Percentiles rank a stretch among this genome's conserved stretches.
Evolutionary conservation across 2,797 vertebrate species (phyloP).

Genomic region (Intellagama lesueurii): DNA sequence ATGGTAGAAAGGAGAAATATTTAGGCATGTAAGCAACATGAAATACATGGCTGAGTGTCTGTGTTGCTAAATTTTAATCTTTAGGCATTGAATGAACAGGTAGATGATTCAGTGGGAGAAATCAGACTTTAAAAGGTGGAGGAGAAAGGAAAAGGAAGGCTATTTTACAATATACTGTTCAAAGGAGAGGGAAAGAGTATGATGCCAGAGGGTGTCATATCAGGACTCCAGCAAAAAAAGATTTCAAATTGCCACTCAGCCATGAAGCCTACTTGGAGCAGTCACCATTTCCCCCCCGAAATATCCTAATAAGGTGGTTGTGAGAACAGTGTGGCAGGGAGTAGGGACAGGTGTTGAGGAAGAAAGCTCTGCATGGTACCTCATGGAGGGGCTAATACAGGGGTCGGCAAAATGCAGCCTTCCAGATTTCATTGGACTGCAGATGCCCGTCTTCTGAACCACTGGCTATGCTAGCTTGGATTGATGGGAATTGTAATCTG

Average conservation of each 20-base stretch:
- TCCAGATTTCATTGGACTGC: no score
- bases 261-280: not conserved
- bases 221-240: not conserved
- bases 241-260: not conserved
- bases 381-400: not conserved
- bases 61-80: not conserved
- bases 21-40: not conserved
- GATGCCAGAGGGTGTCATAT: not conserved
- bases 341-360: not conserved
- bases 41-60: not conserved
- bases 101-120: not conserved
- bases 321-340: not conserved
- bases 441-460: no score
- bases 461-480: no score
- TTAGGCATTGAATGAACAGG: not conserved
- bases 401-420: not conserved
- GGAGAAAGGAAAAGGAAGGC: not conserved
- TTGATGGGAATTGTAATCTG: not conserved
- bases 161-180: not conserved
- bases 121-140: not conserved
- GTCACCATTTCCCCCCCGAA: not conserved
- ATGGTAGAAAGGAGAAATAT: not conserved
- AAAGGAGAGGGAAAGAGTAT: not conserved
- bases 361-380: not conserved
- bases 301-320: not conserved